These are phyloP conservation scores for Gastrophysa polygoni DNA, from an alignment of 2,888 invertebrate species.

Conservation along the genomic window DNA sequence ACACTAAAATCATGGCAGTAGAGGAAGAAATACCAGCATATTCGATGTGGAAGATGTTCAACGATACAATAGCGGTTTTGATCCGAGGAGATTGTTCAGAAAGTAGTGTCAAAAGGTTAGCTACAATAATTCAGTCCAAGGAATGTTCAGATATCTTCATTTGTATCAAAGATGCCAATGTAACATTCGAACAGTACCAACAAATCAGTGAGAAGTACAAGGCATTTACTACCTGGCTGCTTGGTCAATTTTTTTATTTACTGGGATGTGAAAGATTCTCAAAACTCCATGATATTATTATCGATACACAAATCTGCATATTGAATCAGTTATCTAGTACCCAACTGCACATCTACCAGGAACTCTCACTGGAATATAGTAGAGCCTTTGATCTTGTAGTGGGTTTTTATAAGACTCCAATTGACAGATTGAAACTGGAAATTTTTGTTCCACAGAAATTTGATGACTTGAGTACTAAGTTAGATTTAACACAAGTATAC, in stretches of 20 bases:
- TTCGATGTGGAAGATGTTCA: conserved; percentile 68
- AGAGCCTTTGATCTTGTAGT: conserved; percentile 57
- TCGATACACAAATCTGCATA: conserved; percentile 65
- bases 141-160: conserved; percentile 65
- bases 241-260: conserved; percentile 71
- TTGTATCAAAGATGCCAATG: conserved; percentile 58
- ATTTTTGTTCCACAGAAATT: conserved; percentile 60
- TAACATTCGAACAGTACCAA: conserved; percentile 60
- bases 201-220: conserved; percentile 51
- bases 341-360: conserved; percentile 61
- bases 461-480: conserved; percentile 44
- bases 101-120: conserved; percentile 62
- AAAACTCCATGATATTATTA: conserved; percentile 62
- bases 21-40: conserved; percentile 50
- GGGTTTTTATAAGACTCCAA: conserved; percentile 55
- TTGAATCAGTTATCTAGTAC: conserved; percentile 62
- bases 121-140: conserved; percentile 66
- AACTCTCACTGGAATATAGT: conserved; percentile 61
- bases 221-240: conserved; percentile 70
- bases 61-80: conserved; percentile 57
- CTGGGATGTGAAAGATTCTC: conserved; percentile 62
- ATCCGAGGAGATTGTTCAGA: conserved; percentile 65
- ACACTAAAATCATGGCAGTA: conserved; percentile 22
- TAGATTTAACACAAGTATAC: conserved; percentile 48
- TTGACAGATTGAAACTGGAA: conserved; percentile 50